These are phyloP conservation scores for Dioctria rufipes DNA, from an alignment of 2,888 invertebrate species.

Conservation along the genomic window DNA sequence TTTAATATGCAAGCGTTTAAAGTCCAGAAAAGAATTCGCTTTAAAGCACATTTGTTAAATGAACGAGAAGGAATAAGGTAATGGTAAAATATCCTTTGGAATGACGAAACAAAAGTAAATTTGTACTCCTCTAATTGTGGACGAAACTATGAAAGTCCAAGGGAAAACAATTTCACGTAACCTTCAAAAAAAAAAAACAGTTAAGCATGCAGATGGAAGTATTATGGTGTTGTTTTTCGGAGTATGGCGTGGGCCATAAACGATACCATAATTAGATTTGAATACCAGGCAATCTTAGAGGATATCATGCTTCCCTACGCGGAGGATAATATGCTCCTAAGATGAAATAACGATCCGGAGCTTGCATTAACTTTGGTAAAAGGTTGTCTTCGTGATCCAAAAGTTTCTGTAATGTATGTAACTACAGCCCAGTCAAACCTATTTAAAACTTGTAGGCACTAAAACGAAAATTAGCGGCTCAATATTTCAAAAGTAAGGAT, in stretches of 20 bases:
- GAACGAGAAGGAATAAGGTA: not conserved
- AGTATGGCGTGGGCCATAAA: not conserved
- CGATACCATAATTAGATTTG: not conserved
- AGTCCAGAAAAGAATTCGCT: not conserved
- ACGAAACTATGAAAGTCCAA: not conserved
- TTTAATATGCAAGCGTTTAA: not conserved
- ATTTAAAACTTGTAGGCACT: not conserved
- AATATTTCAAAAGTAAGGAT: not conserved
- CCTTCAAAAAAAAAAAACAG: not conserved
- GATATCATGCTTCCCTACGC: conserved; percentile 6
- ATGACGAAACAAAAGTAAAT: not conserved
- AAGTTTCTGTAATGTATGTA: not conserved
- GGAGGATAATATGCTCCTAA: not conserved
- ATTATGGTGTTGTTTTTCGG: not conserved
- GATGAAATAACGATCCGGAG: not conserved
- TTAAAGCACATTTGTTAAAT: not conserved
- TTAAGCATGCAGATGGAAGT: not conserved
- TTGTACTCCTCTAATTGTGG: not conserved
- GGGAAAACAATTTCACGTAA: not conserved
- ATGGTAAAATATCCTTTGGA: not conserved
- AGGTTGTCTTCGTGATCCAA: not conserved
- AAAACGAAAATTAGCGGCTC: not conserved
- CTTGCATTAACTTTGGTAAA: not conserved
- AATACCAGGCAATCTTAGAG: not conserved
- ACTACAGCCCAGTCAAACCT: not conserved